Base-by-base conservation (phyloP, 2,113 vertebrate species). In the Acrocephalus arundinaceus region DNA sequence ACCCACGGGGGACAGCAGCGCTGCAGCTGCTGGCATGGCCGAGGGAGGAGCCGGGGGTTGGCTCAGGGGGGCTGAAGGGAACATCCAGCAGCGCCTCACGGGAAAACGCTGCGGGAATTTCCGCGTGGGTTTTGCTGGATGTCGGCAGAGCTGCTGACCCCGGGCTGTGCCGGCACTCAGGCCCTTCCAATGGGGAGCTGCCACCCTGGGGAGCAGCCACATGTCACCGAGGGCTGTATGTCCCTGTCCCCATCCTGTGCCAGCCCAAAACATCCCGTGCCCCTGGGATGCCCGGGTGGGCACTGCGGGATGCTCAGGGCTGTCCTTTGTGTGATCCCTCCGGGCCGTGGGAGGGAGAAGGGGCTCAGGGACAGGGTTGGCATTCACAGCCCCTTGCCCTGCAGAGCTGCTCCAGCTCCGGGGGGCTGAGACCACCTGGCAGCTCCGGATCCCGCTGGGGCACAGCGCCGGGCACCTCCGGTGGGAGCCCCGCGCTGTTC, bases 401-500 rank as follows among this genome's bases (percentile, higher is more conserved):
- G 30, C 74, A 12, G 85, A 13, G 6, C 0, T 2, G 22, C 70
- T 39, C 7, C 1, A 15, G 61, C 21, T 51, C 1, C 5, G 7
- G 2, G 0, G 55, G 61, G 61, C 73, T 45, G 63, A 31, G 86
- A 2, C 3, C 41, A 1, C 25, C 1, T 1, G 3, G 4, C 2
- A 2, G 77, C 52, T 54, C 30, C 31, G 1, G 27, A 15, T 28
- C 19, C 37, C 35, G 4, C 30, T 1, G 74, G n/a, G 4, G 3
- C 48, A 0, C 17, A 0, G 3, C 25, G 11, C 31, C 0, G 7
- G n/a, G 61, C 21, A 8, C 43, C 66, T 19, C 75, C 2, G n/a
- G 43, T 2, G 66, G 61, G 8, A 13, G 57, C 66, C 8, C 46
- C 23, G 0, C 0, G 30, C 46, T 2, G 46, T 16, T 30, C 4